Evolutionary conservation across 1,140 invertebrate genomes (phyloP).

Genomic region (roundworm (Caenorhabditis elegans)): WBcel235 BX284606.5:2252501-2253000

Average conservation of each 20-base stretch:
- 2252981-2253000: neutral
- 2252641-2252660: no score
- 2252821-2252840: neutral
- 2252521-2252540: neutral
- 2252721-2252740: no score
- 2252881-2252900: neutral
- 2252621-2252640: no score
- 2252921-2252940: neutral
- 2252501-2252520: conserved; percentile 2
- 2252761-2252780: neutral
- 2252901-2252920: conserved; percentile 12
- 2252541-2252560: neutral
- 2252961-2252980: neutral
- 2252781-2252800: conserved; percentile 5
- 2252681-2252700: no score
- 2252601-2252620: no score
- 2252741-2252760: neutral
- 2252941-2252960: neutral
- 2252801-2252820: neutral
- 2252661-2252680: no score
- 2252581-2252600: neutral
- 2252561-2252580: neutral
- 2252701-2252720: no score
- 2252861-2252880: conserved; percentile 2
- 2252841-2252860: conserved; percentile 12